Conservation (phyloP, 2,113 vertebrate species). For the Poicephalus gulielmi region DNA sequence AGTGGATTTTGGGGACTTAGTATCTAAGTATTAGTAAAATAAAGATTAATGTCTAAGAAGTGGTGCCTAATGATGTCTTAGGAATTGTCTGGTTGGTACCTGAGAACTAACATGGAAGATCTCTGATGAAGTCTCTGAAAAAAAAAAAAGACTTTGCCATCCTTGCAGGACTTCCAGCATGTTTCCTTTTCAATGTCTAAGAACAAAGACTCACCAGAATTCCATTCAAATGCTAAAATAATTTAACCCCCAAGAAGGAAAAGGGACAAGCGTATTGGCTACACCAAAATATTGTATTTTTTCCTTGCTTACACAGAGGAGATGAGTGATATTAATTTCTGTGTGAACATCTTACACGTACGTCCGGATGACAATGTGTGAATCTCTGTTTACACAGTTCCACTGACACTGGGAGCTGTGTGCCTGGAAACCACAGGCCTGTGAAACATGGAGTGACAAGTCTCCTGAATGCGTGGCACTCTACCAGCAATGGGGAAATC, state of each 20-base stretch:
- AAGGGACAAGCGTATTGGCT: neutral
- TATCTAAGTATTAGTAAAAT: neutral
- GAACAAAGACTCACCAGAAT: neutral
- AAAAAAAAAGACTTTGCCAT: neutral
- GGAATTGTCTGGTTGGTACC: neutral
- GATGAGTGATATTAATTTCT: neutral
- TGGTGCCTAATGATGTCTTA: neutral
- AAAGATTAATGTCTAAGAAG: neutral
- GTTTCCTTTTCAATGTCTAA: neutral
- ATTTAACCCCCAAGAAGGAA: neutral
- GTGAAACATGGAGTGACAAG: neutral
- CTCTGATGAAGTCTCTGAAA: neutral
- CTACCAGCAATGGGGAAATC: accelerated
- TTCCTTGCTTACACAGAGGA: neutral
- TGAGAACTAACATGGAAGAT: neutral
- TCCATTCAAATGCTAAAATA: neutral
- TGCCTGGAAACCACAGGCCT: neutral
- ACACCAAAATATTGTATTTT: neutral
- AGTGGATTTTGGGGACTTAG: neutral
- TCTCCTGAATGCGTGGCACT: neutral
- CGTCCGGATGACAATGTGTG: neutral
- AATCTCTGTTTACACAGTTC: neutral
- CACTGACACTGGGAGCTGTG: neutral
- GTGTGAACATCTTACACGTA: neutral
- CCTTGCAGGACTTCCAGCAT: neutral